A percentile compares a stretch with the other conserved stretches of the same genome.
Conservation (phyloP, 2,113 vertebrate genomes). For the Naja naja region DNA sequence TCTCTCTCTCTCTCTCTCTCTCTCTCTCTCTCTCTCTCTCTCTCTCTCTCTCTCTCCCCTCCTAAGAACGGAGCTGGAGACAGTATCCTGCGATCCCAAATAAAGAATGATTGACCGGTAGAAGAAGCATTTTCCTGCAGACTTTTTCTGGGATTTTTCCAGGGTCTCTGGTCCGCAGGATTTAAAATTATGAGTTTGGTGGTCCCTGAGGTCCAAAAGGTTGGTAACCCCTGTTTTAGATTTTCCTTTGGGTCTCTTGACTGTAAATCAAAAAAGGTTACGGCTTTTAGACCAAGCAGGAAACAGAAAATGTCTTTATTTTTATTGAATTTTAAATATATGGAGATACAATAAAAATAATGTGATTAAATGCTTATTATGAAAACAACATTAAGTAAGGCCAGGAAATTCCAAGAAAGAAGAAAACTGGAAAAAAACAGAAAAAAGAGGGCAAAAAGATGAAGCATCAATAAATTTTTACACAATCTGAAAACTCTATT, state of each 20-base stretch:
- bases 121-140: too few relatives aligned
- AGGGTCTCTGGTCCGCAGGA: too few relatives aligned
- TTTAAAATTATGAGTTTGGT: too few relatives aligned
- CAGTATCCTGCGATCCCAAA: too few relatives aligned
- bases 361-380: background rate
- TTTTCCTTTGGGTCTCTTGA: background rate
- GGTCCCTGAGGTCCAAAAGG: too few relatives aligned
- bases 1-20: too few relatives aligned
- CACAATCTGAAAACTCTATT: background rate
- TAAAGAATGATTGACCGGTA: too few relatives aligned
- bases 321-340: background rate
- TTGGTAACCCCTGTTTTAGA: background rate
- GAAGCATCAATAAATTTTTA: background rate
- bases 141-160: too few relatives aligned
- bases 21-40: too few relatives aligned
- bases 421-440: background rate
- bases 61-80: too few relatives aligned
- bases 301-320: background rate
- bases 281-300: background rate
- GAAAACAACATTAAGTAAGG: background rate
- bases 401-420: background rate
- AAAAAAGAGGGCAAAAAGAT: background rate
- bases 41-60: too few relatives aligned
- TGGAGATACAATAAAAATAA: background rate
- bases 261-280: background rate